A percentile compares a stretch with the other conserved stretches of the same genome.
These are phyloP conservation scores for Acronicta psi DNA, from an alignment of 2,888 invertebrate species.

Conservation along the genomic window DNA sequence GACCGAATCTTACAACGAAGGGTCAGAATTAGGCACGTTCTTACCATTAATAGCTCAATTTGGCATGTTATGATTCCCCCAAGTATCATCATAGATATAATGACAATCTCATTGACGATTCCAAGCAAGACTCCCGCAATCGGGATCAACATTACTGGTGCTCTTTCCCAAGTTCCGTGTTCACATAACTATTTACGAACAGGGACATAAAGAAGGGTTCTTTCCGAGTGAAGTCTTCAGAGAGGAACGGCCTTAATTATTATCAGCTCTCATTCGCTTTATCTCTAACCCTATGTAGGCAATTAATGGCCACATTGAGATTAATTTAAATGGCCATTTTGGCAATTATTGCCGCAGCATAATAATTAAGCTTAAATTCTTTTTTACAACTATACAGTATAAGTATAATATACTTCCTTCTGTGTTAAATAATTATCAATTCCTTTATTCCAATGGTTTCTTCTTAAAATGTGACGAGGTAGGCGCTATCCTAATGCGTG, in stretches of 20 bases:
- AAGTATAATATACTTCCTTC: too few relatives aligned
- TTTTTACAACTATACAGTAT: too few relatives aligned
- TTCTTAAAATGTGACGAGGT: too few relatives aligned
- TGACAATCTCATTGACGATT: slow-evolving; percentile 40
- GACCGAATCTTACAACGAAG: slow-evolving; percentile 35
- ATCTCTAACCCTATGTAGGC: slow-evolving; percentile 65
- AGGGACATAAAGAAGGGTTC: slow-evolving; percentile 54
- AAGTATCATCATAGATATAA: slow-evolving; percentile 35
- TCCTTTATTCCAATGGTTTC: too few relatives aligned
- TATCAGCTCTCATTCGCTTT: slow-evolving; percentile 66
- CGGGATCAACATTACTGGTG: slow-evolving; percentile 45
- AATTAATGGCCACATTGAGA: slow-evolving; percentile 69
- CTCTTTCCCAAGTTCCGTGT: slow-evolving; percentile 27
- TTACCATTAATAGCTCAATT: slow-evolving; percentile 34
- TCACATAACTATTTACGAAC: slow-evolving; percentile 52
- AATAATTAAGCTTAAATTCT: too few relatives aligned
- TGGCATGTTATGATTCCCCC: slow-evolving; percentile 10
- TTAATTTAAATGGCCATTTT: slow-evolving; percentile 68
- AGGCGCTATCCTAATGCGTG: too few relatives aligned
- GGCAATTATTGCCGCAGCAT: too few relatives aligned
- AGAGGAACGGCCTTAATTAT: slow-evolving; percentile 64
- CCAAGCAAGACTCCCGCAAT: slow-evolving; percentile 37
- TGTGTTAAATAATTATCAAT: too few relatives aligned
- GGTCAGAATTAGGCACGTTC: slow-evolving; percentile 11
- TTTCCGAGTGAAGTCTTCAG: slow-evolving; percentile 62